These are phyloP conservation scores for Oryzias curvinotus DNA, from an alignment of 2,113 vertebrate species.

Conservation along the genomic window DNA sequence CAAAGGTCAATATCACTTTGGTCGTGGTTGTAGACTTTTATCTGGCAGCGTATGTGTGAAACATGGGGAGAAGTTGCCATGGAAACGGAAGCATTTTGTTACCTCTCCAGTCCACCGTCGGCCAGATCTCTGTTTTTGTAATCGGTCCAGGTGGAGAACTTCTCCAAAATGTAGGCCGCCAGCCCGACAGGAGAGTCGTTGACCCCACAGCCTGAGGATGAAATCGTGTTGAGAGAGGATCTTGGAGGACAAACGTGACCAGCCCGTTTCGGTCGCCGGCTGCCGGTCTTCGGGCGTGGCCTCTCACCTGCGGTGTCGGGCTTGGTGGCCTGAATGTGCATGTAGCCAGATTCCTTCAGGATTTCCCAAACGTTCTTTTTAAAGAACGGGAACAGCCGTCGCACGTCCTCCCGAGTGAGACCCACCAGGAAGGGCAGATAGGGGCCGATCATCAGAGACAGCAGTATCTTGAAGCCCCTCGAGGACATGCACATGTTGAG, in stretches of 20 bases:
- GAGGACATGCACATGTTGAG: slow-evolving; percentile 60
- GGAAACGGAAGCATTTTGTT: neutral
- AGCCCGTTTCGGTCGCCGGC: neutral
- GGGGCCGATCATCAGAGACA: slow-evolving; percentile 77
- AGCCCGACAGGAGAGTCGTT: slow-evolving; percentile 87
- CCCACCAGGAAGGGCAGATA: slow-evolving; percentile 86
- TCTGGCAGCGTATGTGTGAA: no score
- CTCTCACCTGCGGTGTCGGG: slow-evolving; percentile 85
- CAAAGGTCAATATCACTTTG: no score
- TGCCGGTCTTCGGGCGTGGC: neutral
- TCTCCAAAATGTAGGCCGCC: slow-evolving; percentile 87
- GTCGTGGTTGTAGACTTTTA: no score
- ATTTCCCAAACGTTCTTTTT: slow-evolving; percentile 77
- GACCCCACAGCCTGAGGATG: slow-evolving; percentile 79
- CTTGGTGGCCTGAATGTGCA: slow-evolving; percentile 89
- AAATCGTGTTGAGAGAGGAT: neutral
- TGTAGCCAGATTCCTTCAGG: slow-evolving; percentile 80
- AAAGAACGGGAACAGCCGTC: slow-evolving; percentile 79
- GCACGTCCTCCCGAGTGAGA: slow-evolving; percentile 80
- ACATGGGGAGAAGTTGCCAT: no score
- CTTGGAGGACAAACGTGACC: neutral
- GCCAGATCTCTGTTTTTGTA: slow-evolving; percentile 68
- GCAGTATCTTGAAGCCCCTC: slow-evolving; percentile 39
- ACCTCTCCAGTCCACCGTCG: slow-evolving; percentile 86
- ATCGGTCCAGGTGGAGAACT: slow-evolving; percentile 87